These are phyloP conservation scores for Bombus pyrosoma DNA, from an alignment of 1,140 invertebrate species.

Conservation along the genomic window DNA sequence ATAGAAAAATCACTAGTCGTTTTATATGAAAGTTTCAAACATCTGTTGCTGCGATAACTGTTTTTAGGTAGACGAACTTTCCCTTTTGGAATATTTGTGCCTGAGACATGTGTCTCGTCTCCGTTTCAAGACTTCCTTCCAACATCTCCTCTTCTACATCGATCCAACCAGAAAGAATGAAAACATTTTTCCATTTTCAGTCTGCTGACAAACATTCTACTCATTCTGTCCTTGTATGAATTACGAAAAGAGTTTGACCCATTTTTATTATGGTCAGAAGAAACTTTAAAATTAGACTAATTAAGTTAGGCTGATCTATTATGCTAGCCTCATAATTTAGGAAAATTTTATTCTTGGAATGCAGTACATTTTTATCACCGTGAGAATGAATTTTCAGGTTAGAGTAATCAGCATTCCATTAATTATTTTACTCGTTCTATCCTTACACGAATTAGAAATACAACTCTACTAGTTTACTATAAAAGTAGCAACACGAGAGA, in stretches of 20 bases:
- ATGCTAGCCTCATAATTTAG: too few species aligned
- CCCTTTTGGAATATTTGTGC: constrained; percentile 11
- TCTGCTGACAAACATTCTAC: not conserved
- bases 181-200: constrained; percentile 5
- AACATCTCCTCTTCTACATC: not conserved
- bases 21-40: not conserved
- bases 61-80: constrained; percentile 42
- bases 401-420: too few species aligned
- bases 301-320: too few species aligned
- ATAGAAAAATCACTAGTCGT: not conserved
- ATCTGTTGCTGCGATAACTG: constrained; percentile 48
- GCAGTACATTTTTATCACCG: too few species aligned
- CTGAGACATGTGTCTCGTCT: not conserved
- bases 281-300: too few species aligned
- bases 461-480: not conserved
- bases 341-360: too few species aligned
- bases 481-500: not conserved
- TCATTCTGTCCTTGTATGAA: too few species aligned
- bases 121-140: constrained; percentile 2
- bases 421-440: too few species aligned
- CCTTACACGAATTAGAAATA: too few species aligned
- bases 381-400: too few species aligned
- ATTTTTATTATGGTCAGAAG: not conserved
- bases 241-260: not conserved
- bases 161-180: not conserved